Evolutionary conservation across 1,140 invertebrate species (phyloP).

Genomic region (Battus philenor): DNA sequence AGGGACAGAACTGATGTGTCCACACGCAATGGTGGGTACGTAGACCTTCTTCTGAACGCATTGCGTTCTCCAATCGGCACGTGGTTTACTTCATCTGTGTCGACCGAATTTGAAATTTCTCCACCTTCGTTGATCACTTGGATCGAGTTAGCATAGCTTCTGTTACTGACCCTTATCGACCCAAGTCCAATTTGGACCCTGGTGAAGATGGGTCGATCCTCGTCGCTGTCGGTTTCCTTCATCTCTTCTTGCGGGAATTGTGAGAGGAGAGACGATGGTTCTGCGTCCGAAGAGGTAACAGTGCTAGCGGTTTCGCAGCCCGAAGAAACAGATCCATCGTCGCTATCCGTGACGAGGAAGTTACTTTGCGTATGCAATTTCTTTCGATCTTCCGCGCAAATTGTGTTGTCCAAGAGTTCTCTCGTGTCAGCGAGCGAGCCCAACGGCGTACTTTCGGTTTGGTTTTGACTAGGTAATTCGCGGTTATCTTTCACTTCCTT

Average conservation of each 20-base stretch:
- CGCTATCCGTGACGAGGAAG: constrained; percentile 78
- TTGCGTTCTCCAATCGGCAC: constrained; percentile 70
- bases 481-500: constrained; percentile 28
- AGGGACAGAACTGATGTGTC: constrained; percentile 38
- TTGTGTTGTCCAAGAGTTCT: constrained; percentile 38
- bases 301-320: constrained; percentile 88
- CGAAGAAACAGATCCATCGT: constrained; percentile 85
- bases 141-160: constrained; percentile 35
- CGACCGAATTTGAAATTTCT: constrained; percentile 16
- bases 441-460: constrained; percentile 57
- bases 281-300: constrained; percentile 76
- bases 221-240: constrained; percentile 41
- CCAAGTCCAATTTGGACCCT: constrained; percentile 37
- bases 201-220: constrained; percentile 41
- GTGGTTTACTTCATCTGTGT: constrained; percentile 61
- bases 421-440: constrained; percentile 58
- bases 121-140: constrained; percentile 22
- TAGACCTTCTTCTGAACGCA: constrained; percentile 56
- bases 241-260: constrained; percentile 54
- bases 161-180: constrained; percentile 33
- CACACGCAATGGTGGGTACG: constrained; percentile 55
- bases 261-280: constrained; percentile 67
- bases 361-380: constrained; percentile 58
- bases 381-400: constrained; percentile 31
- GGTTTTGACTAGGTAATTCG: constrained; percentile 64